These are phyloP conservation scores for Pheosia tremula DNA, from an alignment of 2,888 invertebrate genomes.

Conservation along the genomic window DNA sequence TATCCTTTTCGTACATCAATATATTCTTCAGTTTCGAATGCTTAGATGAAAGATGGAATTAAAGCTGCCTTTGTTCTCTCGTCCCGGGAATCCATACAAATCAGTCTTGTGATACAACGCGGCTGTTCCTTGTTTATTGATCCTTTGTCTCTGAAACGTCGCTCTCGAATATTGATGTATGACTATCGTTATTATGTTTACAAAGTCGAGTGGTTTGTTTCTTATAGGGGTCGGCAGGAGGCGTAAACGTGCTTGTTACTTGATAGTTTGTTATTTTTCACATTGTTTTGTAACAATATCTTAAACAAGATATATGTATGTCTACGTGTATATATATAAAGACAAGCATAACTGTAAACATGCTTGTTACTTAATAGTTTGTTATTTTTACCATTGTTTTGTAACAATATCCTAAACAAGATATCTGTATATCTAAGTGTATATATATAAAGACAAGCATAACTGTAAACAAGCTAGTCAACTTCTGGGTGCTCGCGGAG, in stretches of 20 bases:
- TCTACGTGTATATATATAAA: too few species aligned
- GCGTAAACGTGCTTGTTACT: neutral
- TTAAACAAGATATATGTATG: too few species aligned
- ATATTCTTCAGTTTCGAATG: conserved; percentile 28
- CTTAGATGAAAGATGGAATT: conserved; percentile 29
- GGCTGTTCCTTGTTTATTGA: conserved; percentile 25
- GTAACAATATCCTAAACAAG: too few species aligned
- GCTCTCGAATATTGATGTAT: conserved; percentile 16
- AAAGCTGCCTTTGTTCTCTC: conserved; percentile 27
- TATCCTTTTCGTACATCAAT: conserved; percentile 41
- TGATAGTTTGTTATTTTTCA: neutral
- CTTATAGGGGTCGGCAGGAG: conserved; percentile 3
- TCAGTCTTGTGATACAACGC: conserved; percentile 14
- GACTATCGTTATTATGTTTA: conserved; percentile 11
- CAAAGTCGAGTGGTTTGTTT: conserved; percentile 15
- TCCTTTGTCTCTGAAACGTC: conserved; percentile 16
- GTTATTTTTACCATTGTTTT: too few species aligned
- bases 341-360: too few species aligned
- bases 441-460: too few species aligned
- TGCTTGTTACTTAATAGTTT: too few species aligned
- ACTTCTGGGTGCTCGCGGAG: too few species aligned
- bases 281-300: too few species aligned
- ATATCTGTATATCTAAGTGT: too few species aligned
- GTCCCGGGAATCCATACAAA: conserved; percentile 24
- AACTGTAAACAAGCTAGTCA: too few species aligned